Conservation (phyloP, 1,140 invertebrate genomes). For the Meteorus sp. region DNA sequence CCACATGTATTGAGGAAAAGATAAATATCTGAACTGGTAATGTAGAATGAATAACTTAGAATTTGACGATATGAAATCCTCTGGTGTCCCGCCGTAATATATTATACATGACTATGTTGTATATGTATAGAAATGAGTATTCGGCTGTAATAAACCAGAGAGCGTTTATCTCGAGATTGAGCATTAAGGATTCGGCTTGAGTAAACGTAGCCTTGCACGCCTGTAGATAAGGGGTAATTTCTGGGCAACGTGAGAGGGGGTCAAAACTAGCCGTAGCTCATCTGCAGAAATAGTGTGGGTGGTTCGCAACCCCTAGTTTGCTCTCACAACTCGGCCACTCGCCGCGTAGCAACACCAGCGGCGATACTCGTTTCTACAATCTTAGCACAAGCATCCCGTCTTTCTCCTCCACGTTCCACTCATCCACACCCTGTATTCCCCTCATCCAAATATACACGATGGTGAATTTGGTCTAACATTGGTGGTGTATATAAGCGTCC, state of each 20-base stretch:
- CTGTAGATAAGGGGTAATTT: conserved; percentile 55
- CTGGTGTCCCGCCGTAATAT: too few species aligned
- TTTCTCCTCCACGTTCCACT: conserved; percentile 11
- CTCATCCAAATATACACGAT: neutral
- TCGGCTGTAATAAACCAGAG: conserved; percentile 35
- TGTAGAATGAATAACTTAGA: too few species aligned
- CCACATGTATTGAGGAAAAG: too few species aligned
- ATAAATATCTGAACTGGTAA: too few species aligned
- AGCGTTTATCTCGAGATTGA: conserved; percentile 54
- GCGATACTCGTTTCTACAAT: conserved; percentile 47
- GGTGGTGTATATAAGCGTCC: too few species aligned
- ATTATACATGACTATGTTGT: conserved; percentile 7
- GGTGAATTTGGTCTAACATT: neutral
- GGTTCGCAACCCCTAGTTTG: conserved; percentile 5
- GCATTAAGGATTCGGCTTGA: conserved; percentile 51
- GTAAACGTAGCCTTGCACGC: conserved; percentile 42
- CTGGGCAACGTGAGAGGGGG: conserved; percentile 43
- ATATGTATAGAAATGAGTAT: conserved; percentile 22
- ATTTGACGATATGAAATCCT: too few species aligned
- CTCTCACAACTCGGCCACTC: conserved; percentile 7
- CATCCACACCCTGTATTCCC: neutral
- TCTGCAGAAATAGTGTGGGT: conserved; percentile 39
- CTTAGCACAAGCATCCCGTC: conserved; percentile 34
- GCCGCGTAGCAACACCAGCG: conserved; percentile 22
- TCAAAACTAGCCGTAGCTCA: conserved; percentile 54